These are phyloP conservation scores for Nephrotoma appendiculata DNA, from an alignment of 2,888 invertebrate species.

Conservation along the genomic window DNA sequence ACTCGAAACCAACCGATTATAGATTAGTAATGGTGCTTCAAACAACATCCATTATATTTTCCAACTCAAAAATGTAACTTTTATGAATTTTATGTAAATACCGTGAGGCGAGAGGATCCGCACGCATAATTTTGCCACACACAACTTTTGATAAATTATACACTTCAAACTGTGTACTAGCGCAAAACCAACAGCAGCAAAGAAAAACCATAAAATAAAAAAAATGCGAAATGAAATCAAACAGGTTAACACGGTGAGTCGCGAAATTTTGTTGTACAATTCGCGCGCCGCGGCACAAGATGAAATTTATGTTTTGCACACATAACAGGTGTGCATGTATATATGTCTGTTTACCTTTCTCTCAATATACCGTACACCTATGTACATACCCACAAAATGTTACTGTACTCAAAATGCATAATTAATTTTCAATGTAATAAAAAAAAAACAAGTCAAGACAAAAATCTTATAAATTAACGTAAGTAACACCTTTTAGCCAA, in stretches of 20 bases:
- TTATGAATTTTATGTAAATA: neutral
- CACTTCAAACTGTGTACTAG: neutral
- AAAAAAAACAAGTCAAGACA: neutral
- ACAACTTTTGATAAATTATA: neutral
- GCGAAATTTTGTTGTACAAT: too few relatives aligned
- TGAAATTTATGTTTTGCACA: neutral
- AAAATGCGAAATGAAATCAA: neutral
- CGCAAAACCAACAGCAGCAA: neutral
- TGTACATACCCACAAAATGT: neutral
- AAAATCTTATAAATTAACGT: neutral
- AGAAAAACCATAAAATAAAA: neutral
- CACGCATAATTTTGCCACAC: neutral
- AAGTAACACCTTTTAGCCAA: neutral
- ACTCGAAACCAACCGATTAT: neutral
- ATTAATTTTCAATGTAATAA: neutral
- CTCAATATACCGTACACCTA: neutral
- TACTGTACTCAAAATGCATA: neutral
- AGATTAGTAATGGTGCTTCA: neutral
- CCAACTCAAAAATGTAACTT: neutral
- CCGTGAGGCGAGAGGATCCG: neutral
- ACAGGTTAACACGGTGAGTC: neutral
- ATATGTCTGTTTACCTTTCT: neutral
- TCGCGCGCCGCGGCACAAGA: neutral
- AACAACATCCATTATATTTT: neutral
- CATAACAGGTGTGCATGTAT: neutral